phyloP scores from a whole-genome alignment of 2,113 vertebrate species.

The Phylloscopus trochilus region DNA sequence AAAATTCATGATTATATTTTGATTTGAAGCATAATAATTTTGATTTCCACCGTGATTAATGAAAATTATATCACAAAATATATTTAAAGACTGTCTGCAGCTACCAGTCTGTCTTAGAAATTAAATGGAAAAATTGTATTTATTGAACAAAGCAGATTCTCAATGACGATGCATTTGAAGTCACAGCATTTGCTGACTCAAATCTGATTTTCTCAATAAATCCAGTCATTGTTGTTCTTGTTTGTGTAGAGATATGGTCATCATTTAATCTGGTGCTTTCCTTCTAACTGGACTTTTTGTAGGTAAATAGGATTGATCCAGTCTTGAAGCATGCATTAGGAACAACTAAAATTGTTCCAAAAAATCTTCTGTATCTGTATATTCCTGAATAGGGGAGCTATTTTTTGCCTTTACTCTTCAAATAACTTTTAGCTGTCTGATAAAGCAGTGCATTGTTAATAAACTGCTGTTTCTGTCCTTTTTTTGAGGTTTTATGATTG shows the following conservation, averaged over 20 bases:
- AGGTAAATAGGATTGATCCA: neutral
- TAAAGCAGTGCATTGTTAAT: neutral
- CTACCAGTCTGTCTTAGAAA: constrained; percentile 18
- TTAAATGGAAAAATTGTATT: neutral
- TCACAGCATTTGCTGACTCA: constrained; percentile 27
- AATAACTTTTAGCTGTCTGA: neutral
- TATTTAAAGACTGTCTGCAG: constrained; percentile 49
- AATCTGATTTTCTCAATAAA: constrained; percentile 14
- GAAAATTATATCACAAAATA: constrained; percentile 33
- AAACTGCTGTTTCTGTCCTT: neutral
- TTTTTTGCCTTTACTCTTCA: neutral
- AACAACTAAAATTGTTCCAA: neutral
- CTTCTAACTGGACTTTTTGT: neutral
- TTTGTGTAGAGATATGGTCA: neutral
- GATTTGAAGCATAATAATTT: constrained; percentile 10
- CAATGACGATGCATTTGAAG: neutral
- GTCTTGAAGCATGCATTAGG: neutral
- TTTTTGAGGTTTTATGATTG: neutral
- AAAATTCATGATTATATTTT: neutral
- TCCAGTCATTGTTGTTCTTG: constrained; percentile 36
- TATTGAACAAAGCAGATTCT: constrained; percentile 48
- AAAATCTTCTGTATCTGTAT: accelerated
- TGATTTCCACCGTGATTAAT: constrained; percentile 34
- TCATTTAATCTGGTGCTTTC: neutral
- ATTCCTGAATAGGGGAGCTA: neutral